Base-by-base conservation (phyloP, 2,797 vertebrate species). In the Girardinus metallicus region DNA sequence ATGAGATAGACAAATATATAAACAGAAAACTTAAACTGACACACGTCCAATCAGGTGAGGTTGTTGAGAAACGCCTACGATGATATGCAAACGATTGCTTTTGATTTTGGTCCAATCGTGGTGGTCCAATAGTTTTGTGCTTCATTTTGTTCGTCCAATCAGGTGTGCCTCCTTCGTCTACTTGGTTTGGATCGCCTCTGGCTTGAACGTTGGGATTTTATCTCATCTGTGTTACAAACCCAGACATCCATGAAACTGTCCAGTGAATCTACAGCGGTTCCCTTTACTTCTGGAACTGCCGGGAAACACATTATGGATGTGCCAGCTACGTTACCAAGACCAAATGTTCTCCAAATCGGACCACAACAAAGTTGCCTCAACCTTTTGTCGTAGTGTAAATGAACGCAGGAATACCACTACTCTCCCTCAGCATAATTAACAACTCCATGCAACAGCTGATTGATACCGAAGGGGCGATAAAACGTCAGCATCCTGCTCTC, bases 351-450 rank as follows among this genome's bases (percentile, higher is more conserved):
- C 23, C 39, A 26, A 62, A 70, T 34, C 34, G 57, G 75, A 34
- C 75, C 75, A 21, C 34, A 66, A 66, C 34, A 18, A 34, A 18
- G 34, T 64, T 10, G 7, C 31, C 39, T 36, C 34, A 64, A 34
- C 62, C 18, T 66, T 66, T 36, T 4, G 12, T 68, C 34, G 44
- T 26, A 13, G 64, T 2, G 5, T 12, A 12, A 68, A 39, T 16
- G 29, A 34, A 62, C 31, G n/a, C 57, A 62, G n/a, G 62, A 80
- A 18, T 13, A n/a, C 43, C 29, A 5, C 26, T 44, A 81, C 82
- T 53, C 3, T 41, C 72, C 75, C 91, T 88, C 78, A 83, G 78
- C 62, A 70, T 83, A 88, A 90, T 86, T 85, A 92, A 88, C 68
- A 87, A 80, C 85, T 72, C 34, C 83, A 83, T 49, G 86, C 83